Conservation (phyloP, 2,113 vertebrate genomes). For the Austrofundulus limnaeus region DNA sequence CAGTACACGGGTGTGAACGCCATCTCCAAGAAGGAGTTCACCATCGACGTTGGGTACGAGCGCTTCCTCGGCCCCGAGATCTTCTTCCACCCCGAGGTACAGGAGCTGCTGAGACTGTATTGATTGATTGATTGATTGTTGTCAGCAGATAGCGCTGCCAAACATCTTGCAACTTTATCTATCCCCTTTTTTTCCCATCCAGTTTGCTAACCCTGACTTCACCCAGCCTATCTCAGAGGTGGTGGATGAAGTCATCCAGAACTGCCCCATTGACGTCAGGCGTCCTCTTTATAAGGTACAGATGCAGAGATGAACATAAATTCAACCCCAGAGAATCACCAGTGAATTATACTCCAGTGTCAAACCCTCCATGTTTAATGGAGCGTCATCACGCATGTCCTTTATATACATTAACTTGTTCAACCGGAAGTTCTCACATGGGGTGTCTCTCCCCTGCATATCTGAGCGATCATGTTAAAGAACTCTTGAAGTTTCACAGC, state of each 20-base stretch:
- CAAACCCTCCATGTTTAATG: no score
- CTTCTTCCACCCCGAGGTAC: slow-evolving; percentile 97
- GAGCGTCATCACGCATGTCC: no score
- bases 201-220: slow-evolving; percentile 99
- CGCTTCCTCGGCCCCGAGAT: slow-evolving; percentile 97
- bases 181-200: neutral
- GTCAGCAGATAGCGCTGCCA: no score
- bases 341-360: no score
- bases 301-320: fast-evolving
- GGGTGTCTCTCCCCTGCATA: no score
- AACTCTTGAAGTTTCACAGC: no score
- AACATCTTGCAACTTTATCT: no score
- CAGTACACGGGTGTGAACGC: slow-evolving; percentile 96
- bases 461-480: no score
- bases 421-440: no score
- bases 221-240: slow-evolving; percentile 99
- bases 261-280: slow-evolving; percentile 97
- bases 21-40: slow-evolving; percentile 97
- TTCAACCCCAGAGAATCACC: neutral
- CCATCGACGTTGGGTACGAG: slow-evolving; percentile 96
- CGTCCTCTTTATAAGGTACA: slow-evolving; percentile 97
- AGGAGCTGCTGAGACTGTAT: neutral
- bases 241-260: slow-evolving; percentile 99
- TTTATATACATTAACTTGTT: no score
- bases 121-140: no score